These are phyloP conservation scores for Mechanitis mazaeus DNA, from an alignment of 2,888 invertebrate genomes.

Conservation along the genomic window DNA sequence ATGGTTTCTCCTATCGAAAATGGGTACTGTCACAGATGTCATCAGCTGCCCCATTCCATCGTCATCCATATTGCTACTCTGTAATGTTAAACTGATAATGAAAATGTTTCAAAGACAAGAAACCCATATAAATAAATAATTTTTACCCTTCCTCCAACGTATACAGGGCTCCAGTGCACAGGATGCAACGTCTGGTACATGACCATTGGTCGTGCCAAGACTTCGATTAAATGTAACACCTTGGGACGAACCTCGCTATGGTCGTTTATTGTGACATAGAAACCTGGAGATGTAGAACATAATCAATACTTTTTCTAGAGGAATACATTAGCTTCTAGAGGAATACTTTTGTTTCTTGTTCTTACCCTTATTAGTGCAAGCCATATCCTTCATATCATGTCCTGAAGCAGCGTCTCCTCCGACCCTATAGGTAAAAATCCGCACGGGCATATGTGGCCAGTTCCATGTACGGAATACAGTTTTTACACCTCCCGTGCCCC, in stretches of 20 bases:
- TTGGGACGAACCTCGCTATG: conserved; percentile 92
- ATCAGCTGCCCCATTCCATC: conserved; percentile 88
- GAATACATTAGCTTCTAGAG: not conserved
- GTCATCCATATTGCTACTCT: conserved; percentile 82
- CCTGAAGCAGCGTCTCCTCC: conserved; percentile 94
- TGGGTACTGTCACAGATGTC: conserved; percentile 95
- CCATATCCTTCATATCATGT: conserved; percentile 93
- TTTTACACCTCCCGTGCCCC: conserved; percentile 83
- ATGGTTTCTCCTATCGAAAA: conserved; percentile 94
- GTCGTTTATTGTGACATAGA: conserved; percentile 92
- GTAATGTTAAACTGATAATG: conserved; percentile 31
- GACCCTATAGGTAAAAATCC: conserved; percentile 97
- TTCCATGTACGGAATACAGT: conserved; percentile 86
- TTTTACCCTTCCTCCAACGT: conserved; percentile 87
- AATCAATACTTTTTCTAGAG: not conserved
- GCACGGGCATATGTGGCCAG: conserved; percentile 94
- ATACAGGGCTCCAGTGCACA: conserved; percentile 96
- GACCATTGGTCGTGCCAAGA: conserved; percentile 96
- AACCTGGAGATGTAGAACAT: conserved; percentile 76
- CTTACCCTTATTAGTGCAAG: conserved; percentile 96
- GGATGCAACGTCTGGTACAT: conserved; percentile 94
- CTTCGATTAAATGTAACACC: conserved; percentile 95
- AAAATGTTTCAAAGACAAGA: not conserved
- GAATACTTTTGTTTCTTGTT: not conserved
- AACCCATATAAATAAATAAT: conserved; percentile 20